These are phyloP conservation scores for Sminthopsis crassicaudata DNA, from an alignment of 2,113 vertebrate genomes.

Conservation along the genomic window DNA sequence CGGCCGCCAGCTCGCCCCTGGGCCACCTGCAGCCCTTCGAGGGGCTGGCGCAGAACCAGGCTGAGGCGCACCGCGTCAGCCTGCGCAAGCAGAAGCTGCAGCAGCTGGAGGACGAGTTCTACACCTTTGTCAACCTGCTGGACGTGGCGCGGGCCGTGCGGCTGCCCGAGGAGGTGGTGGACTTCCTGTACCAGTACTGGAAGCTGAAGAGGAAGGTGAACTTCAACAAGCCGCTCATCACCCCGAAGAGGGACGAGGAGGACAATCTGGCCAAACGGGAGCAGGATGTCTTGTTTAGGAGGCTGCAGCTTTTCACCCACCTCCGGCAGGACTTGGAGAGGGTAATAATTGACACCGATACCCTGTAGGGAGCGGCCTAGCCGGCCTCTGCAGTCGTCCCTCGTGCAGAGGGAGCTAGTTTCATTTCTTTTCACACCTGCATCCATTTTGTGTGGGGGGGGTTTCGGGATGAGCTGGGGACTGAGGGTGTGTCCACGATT, in stretches of 20 bases:
- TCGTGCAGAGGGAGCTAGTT: slow-evolving; percentile 65
- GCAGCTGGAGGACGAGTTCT: slow-evolving; percentile 97
- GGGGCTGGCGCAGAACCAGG: slow-evolving; percentile 84
- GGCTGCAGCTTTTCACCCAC: slow-evolving; percentile 97
- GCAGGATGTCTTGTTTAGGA: slow-evolving; percentile 95
- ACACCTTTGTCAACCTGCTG: slow-evolving; percentile 89
- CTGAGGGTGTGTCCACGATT: slow-evolving; percentile 30
- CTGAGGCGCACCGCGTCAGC: slow-evolving; percentile 90
- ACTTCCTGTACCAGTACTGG: slow-evolving; percentile 98
- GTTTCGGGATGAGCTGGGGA: slow-evolving; percentile 58
- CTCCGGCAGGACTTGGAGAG: slow-evolving; percentile 97
- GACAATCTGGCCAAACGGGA: slow-evolving; percentile 95
- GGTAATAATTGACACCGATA: slow-evolving; percentile 86
- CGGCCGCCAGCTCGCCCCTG: slow-evolving; percentile 69
- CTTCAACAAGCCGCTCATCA: slow-evolving; percentile 96
- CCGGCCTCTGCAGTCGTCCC: slow-evolving; percentile 3
- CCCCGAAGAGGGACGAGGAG: slow-evolving; percentile 97
- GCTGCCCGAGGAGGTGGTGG: slow-evolving; percentile 88
- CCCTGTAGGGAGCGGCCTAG: slow-evolving; percentile 74
- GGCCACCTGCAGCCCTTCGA: slow-evolving; percentile 76
- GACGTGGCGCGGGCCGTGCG: slow-evolving; percentile 89
- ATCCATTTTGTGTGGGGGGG: slow-evolving; percentile 62
- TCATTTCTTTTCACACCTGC: slow-evolving; percentile 50
- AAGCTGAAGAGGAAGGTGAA: slow-evolving; percentile 96
- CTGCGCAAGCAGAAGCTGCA: slow-evolving; percentile 95